Evolutionary conservation across 1,140 invertebrate species (phyloP).

Genomic region (Papilio aristodemus): DNA sequence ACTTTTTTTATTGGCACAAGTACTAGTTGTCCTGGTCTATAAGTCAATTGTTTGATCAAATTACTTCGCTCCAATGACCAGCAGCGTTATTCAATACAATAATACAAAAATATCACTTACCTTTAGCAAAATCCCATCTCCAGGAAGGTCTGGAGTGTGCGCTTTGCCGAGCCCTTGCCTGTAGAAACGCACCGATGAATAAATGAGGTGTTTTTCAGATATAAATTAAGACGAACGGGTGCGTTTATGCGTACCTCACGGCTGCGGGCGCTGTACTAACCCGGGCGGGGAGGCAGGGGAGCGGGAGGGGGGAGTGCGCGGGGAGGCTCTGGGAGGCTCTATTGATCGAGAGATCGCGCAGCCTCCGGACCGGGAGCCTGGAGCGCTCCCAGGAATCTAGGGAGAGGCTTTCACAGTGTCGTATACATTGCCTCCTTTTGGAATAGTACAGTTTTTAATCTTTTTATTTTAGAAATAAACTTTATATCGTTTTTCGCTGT

Average conservation of each 20-base stretch:
- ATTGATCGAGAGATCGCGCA: slow-evolving; percentile 60
- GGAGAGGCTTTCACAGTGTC: not conserved
- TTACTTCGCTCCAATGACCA: not conserved
- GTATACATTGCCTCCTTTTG: slow-evolving; percentile 39
- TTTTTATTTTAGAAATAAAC: not conserved
- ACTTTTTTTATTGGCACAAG: too few species aligned
- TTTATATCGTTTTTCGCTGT: too few species aligned
- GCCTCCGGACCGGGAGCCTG: slow-evolving; percentile 45
- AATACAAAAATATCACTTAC: slow-evolving; percentile 44
- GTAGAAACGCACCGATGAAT: slow-evolving; percentile 44
- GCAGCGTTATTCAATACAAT: slow-evolving; percentile 5
- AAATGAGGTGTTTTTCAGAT: slow-evolving; percentile 46
- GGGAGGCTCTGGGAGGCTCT: slow-evolving; percentile 45
- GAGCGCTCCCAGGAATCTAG: slow-evolving; percentile 30
- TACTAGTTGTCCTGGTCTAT: not conserved
- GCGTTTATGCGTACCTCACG: slow-evolving; percentile 43
- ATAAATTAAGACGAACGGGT: slow-evolving; percentile 50
- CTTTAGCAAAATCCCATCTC: slow-evolving; percentile 64
- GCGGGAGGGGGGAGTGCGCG: slow-evolving; percentile 21
- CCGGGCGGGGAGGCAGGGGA: slow-evolving; percentile 46
- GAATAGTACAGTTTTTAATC: not conserved
- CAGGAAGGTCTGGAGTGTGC: slow-evolving; percentile 53
- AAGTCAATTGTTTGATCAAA: not conserved
- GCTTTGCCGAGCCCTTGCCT: slow-evolving; percentile 40
- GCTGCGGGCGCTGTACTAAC: slow-evolving; percentile 56